Evolutionary conservation across 2,888 invertebrate genomes (phyloP).

Genomic region (Limnephilus rhombicus): DNA sequence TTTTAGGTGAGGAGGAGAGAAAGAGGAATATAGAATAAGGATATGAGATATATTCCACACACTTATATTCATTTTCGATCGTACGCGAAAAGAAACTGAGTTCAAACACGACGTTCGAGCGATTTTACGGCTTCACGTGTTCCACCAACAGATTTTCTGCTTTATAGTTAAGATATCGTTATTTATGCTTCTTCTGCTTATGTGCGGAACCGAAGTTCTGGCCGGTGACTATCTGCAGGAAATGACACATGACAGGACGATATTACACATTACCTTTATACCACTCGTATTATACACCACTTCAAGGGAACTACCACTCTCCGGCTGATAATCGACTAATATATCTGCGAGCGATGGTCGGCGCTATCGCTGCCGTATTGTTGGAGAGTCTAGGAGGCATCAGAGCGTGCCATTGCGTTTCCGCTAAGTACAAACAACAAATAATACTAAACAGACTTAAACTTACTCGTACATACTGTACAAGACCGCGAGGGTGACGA

Average conservation of each 20-base stretch:
- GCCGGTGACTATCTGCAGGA: conserved; percentile 47
- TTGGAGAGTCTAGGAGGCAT: neutral
- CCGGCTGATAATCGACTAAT: neutral
- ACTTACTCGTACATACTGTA: neutral
- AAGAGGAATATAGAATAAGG: no score
- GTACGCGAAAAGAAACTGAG: no score
- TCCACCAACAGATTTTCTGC: neutral
- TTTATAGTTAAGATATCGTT: neutral
- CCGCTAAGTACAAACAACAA: neutral
- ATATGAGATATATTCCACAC: no score
- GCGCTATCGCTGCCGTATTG: neutral
- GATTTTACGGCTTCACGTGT: no score
- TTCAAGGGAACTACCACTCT: neutral
- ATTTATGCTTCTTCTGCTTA: neutral
- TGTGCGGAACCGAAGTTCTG: conserved; percentile 35
- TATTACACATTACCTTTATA: neutral
- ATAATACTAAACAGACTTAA: neutral
- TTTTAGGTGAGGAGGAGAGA: no score
- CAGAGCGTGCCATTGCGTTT: neutral
- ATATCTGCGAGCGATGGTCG: neutral
- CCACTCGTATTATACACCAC: neutral
- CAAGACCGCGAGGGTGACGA: no score
- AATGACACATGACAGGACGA: conserved; percentile 20
- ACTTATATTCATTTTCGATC: no score
- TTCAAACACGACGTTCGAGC: no score